Conservation (phyloP, 2,113 vertebrate species). For the Petroica traversi region DNA sequence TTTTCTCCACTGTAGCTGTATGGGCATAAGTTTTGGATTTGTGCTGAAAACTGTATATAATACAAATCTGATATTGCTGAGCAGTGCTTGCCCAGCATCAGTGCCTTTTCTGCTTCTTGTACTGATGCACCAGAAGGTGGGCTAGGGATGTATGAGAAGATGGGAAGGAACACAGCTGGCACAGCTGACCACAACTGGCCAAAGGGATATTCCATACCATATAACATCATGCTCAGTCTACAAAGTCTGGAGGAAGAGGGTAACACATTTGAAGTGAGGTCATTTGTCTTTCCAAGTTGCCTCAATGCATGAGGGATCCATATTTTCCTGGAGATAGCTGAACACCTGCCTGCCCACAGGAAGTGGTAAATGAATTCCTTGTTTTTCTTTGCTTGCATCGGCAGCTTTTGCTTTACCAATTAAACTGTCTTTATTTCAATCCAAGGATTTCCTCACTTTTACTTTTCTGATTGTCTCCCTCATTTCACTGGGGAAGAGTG, state of each 20-base stretch:
- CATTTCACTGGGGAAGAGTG: not conserved
- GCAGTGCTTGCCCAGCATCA: not conserved
- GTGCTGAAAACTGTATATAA: not conserved
- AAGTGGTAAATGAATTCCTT: not conserved
- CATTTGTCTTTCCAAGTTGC: accelerated
- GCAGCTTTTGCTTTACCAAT: not conserved
- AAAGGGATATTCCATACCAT: not conserved
- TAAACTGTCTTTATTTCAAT: not conserved
- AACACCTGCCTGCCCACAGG: not conserved
- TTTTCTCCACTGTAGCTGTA: not conserved
- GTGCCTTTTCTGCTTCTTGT: not conserved
- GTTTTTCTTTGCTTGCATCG: not conserved
- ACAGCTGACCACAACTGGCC: not conserved
- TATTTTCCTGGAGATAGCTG: not conserved
- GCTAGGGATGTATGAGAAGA: not conserved
- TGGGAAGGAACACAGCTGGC: not conserved
- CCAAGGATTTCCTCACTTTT: not conserved
- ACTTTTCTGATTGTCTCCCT: not conserved
- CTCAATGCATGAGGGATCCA: not conserved
- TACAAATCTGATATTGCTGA: not conserved
- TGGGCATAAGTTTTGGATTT: not conserved
- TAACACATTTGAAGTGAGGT: not conserved
- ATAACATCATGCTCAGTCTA: not conserved
- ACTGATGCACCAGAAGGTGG: accelerated
- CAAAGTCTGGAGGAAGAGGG: not conserved